Evolutionary conservation across 2,797 vertebrate species (phyloP).

Genomic region (Phyllotis vaccarum): DNA sequence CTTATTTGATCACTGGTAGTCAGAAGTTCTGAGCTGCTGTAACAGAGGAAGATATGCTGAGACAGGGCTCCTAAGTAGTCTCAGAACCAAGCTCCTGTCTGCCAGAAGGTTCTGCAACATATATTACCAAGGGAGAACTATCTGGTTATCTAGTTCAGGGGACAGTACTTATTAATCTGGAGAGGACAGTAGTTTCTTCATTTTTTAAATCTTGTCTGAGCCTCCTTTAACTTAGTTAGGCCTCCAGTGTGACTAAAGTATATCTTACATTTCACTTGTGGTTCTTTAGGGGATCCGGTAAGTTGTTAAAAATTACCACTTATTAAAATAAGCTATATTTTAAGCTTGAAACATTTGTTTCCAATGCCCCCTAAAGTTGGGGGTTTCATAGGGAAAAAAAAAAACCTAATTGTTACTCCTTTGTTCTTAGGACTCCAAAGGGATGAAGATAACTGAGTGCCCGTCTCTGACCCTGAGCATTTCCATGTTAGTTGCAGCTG

Average conservation of each 20-base stretch:
- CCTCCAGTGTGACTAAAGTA: background rate
- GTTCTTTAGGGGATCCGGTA: conserved; percentile 41
- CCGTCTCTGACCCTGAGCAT: background rate
- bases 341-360: background rate
- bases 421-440: conserved; percentile 23
- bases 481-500: conserved; percentile 10
- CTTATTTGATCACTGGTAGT: background rate
- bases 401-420: conserved; percentile 9
- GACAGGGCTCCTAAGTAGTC: background rate
- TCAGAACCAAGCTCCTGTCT: background rate
- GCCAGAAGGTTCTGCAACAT: background rate
- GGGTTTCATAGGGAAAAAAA: background rate
- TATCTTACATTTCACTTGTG: conserved; percentile 20
- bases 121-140: background rate
- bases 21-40: background rate
- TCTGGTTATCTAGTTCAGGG: background rate
- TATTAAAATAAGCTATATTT: conserved; percentile 52
- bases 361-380: background rate
- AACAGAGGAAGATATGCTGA: background rate
- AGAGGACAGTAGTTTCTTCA: background rate
- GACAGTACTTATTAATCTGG: background rate
- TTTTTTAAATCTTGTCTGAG: background rate
- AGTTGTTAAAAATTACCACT: conserved; percentile 46
- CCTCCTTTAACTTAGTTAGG: background rate
- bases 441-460: background rate